Base-by-base conservation (phyloP, 2,888 invertebrate genomes). In the Isotomurus palustris region DNA sequence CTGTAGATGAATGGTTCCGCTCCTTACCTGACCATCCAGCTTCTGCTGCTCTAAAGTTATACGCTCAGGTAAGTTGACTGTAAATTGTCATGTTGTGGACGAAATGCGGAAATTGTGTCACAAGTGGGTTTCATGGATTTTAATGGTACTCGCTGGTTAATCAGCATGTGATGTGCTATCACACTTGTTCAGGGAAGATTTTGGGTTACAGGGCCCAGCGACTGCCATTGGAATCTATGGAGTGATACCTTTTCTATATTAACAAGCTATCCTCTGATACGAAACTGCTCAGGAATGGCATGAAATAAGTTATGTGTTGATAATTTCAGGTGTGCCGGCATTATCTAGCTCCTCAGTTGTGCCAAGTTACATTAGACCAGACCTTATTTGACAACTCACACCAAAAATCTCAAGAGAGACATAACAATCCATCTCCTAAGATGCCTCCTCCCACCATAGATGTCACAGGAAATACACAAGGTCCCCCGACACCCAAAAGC, bases 1-100 rank as follows among this genome's bases (percentile, higher is more conserved):
- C 85, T 10, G 80, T 86, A 3, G 92, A 93, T 73, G 93, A 93
- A 41, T 95, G 94, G 94, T 87, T 92, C 73, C 86, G 85, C 64
- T 80, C 85, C 52, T 78, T 93, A 52, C 91, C 88, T 2, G 86
- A 89, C 71, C 86, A 87, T 53, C 83, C 86, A 58, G 80, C 88
- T 40, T 88, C 89, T 21, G 87, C 87, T 70, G 86, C 91, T 77
- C 80, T 96, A 72, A 85, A 87, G 72, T 80, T 92, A 43, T 95
- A 95, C 78, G 91, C 92, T 43, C 84, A 87, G 75, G 85, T 82
- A 71, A 72, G 72, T 64, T n/a, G n/a, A n/a, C n/a, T n/a, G n/a
- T n/a, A n/a, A n/a, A n/a, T n/a, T n/a, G n/a, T n/a, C n/a, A n/a
- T n/a, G n/a, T n/a, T n/a, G n/a, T n/a, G n/a, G n/a, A n/a, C n/a